A percentile compares a stretch with the other conserved stretches of the same genome.
phyloP scores from a whole-genome alignment of 2,888 invertebrate species.

The Drosophila monieri region DNA sequence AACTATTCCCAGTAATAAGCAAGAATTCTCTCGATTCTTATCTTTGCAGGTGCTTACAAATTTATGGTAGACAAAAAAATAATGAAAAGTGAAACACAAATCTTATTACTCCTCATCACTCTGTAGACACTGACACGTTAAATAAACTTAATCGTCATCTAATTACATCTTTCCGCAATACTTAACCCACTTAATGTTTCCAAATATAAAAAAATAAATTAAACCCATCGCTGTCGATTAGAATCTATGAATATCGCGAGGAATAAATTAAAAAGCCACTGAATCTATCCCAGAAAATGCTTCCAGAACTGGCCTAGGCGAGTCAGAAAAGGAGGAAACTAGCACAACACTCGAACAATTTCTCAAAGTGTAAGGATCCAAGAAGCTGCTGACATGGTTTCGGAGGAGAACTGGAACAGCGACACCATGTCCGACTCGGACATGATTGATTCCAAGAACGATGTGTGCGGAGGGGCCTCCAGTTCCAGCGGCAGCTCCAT shows the following conservation, averaged over 20 bases:
- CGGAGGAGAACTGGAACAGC: conserved; percentile 82
- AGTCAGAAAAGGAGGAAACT: background rate
- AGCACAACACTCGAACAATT: background rate
- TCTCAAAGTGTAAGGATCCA: background rate
- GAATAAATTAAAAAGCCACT: background rate
- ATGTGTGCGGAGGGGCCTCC: conserved; percentile 84
- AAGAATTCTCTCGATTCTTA: conserved; percentile 3
- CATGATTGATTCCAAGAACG: conserved; percentile 85
- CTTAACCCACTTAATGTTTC: background rate
- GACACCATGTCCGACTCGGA: conserved; percentile 85
- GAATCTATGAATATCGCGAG: background rate
- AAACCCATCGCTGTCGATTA: background rate
- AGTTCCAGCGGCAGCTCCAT: conserved; percentile 86
- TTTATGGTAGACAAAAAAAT: background rate
- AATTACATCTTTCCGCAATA: background rate
- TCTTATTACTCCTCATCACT: conserved; percentile 5
- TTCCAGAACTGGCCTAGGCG: conserved; percentile 8
- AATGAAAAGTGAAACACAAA: conserved; percentile 17
- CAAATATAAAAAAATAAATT: background rate
- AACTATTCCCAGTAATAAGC: background rate
- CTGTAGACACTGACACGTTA: conserved; percentile 1
- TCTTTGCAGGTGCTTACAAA: conserved; percentile 50
- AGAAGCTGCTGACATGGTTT: conserved; percentile 77
- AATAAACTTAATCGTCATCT: background rate
- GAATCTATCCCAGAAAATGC: conserved; percentile 10